Percentiles rank a stretch among this genome's conserved stretches.
phyloP scores from a whole-genome alignment of 2,113 vertebrate genomes.

The Penelope pileata region DNA sequence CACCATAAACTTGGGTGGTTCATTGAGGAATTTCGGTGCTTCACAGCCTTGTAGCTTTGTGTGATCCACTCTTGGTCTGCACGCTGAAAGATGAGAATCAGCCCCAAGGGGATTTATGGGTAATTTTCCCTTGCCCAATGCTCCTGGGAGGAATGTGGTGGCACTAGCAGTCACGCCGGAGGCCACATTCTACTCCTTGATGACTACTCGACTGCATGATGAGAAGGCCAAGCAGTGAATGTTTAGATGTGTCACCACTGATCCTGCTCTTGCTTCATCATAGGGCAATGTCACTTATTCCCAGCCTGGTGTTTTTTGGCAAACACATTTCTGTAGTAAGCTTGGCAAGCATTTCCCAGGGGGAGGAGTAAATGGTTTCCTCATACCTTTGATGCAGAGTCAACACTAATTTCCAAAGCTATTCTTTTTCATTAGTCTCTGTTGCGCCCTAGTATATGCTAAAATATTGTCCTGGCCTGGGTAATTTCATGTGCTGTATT shows the following conservation, averaged over 20 bases:
- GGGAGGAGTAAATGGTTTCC: background rate
- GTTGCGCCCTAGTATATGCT: rapidly evolving
- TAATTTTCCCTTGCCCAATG: constrained; percentile 15
- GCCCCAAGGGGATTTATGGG: background rate
- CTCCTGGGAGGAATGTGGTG: background rate
- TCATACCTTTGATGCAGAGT: background rate
- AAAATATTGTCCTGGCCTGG: background rate
- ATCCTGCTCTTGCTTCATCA: rapidly evolving
- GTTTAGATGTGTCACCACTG: rapidly evolving
- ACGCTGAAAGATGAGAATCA: constrained; percentile 17
- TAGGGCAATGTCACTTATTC: background rate
- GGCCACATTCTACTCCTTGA: background rate
- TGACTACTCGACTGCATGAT: background rate
- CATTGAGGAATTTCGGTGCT: constrained; percentile 52
- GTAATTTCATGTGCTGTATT: background rate
- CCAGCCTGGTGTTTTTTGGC: background rate
- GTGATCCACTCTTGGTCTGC: background rate
- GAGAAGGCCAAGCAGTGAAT: background rate
- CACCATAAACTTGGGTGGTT: constrained; percentile 49
- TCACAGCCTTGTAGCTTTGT: background rate
- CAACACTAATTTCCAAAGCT: background rate
- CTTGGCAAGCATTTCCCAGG: background rate
- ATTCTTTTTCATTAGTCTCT: background rate
- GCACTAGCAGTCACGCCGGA: background rate
- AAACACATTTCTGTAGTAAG: rapidly evolving